Evolutionary conservation across 2,113 vertebrate species (phyloP), one percentile per base, ranked within the genome.

Genomic region (Alligator mississippiensis): DNA sequence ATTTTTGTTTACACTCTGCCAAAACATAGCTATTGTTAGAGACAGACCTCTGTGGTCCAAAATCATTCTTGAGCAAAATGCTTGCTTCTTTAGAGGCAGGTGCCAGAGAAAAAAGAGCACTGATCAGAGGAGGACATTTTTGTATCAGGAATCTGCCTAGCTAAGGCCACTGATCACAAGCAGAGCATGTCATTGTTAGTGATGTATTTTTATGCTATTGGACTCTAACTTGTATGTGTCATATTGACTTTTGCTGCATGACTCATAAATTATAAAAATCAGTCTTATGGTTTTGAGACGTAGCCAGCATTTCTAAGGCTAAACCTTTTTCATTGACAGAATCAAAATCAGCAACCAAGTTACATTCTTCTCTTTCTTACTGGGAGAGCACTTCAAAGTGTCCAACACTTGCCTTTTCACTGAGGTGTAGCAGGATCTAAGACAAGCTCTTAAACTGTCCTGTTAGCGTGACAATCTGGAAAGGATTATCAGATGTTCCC

Each of bases 241-340:
- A 97, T 97, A 94, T 94, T 97, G 98, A 98, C 96, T 97, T 97
- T 96, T 96, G 95, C 97, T 98, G 97, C 98, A 98, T 98, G 98
- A 98, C 97, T 98, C 97, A 97, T 98, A 95, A 97, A 96, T 96
- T 96, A 97, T 95, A 95, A 90, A 96, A 97, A 96, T 97, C 96
- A 74, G 89, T 98, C 97, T 96, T 97, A 96, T 0, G 85, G 97
- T 97, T 98, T 97, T 95, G 95, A 98, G 94, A 97, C 85, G 93
- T 97, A 98, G 97, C 97, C 97, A 97, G 89, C 94, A 91, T 97
- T 98, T 96, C 92, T 98, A 97, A 98, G 97, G 97, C 97, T 98
- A 98, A 98, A 97, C 97, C 97, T 98, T 98, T 98, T 97, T 97
- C 97, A 97, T 74, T 90, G 94, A 95, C 92, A 77, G 96, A 97